Evolutionary conservation across 2,888 invertebrate genomes (phyloP), one percentile per base, ranked within the genome.

Genomic region (Heteromurus nitidus): DNA sequence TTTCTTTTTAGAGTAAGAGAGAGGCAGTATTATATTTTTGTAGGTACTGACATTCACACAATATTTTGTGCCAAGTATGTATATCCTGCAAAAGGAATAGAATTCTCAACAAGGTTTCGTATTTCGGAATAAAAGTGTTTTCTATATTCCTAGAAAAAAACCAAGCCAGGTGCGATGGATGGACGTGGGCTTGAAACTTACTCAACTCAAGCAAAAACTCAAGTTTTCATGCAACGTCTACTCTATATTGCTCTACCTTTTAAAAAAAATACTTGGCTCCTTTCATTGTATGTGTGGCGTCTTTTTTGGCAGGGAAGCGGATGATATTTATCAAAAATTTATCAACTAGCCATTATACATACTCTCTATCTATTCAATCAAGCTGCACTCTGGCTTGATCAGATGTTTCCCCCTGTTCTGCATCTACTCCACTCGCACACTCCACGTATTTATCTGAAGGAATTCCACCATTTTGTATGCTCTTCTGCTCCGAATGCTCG

Each of bases 241-340:
- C 20, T 44, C 2, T 44, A 65, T 65, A 65, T 26, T 20, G 9
- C 31, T 62, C 11, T 30, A 31, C 31, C 26, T 65, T 3, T 44
- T n/a, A 42, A 26, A 22, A 65, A 42, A 30, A 18, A 31, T 18
- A 31, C n/a, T 36, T 47, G 24, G 30, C 24, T 68, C 36, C 3
- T 64, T 58, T 68, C 62, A 62, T 62, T 20, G n/a, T 60, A 1
- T 16, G n/a, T 64, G 42, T 44, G 26, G 13, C 58, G 64, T n/a
- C 60, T 68, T 50, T 72, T 16, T 62, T 55, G 47, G 28, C 36
- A 53, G 26, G 7, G 22, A 53, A 31, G 77, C 53, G 77, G 42
- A 64, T 72, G 58, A 79, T 79, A 72, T 79, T 79, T 44, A 79
- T 79, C 64, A 64, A 79, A 70, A 53, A 79, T 72, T 79, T 79